Conservation (phyloP, 1,140 invertebrate genomes). For the Ooceraea biroi region DNA sequence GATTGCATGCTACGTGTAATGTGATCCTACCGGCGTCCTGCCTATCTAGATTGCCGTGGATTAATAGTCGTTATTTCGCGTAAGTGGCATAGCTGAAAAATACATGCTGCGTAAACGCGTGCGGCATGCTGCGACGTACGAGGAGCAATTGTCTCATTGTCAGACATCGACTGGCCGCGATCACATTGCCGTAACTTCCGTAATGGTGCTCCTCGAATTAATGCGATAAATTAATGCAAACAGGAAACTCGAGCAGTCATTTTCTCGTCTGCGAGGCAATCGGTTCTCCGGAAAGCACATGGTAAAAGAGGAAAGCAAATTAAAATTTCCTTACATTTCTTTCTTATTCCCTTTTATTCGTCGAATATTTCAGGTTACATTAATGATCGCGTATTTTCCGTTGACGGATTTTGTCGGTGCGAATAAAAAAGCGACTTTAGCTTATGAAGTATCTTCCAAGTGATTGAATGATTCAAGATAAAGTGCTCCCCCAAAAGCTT, state of each 20-base stretch:
- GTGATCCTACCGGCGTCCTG: constrained; percentile 50
- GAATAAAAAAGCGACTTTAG: neutral
- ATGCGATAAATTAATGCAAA: constrained; percentile 10
- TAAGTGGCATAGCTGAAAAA: constrained; percentile 52
- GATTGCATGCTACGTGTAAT: constrained; percentile 55
- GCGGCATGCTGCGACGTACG: neutral
- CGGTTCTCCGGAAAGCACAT: neutral
- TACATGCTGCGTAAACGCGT: constrained; percentile 8
- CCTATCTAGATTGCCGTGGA: constrained; percentile 56
- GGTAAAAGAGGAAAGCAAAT: neutral
- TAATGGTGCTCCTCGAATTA: constrained; percentile 23
- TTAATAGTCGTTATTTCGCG: constrained; percentile 55
- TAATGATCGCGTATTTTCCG: no score
- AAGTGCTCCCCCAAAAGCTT: neutral
- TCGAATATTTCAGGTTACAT: no score
- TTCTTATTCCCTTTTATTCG: no score
- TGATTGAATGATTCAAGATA: neutral
- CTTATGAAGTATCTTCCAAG: neutral
- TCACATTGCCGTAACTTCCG: constrained; percentile 2
- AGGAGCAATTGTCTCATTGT: constrained; percentile 14
- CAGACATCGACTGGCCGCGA: neutral
- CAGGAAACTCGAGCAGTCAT: neutral
- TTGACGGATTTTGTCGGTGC: neutral
- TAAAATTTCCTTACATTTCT: no score
- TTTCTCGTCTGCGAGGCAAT: neutral